These are phyloP conservation scores for Alouatta palliata DNA, from an alignment of 2,113 vertebrate genomes.

Conservation along the genomic window DNA sequence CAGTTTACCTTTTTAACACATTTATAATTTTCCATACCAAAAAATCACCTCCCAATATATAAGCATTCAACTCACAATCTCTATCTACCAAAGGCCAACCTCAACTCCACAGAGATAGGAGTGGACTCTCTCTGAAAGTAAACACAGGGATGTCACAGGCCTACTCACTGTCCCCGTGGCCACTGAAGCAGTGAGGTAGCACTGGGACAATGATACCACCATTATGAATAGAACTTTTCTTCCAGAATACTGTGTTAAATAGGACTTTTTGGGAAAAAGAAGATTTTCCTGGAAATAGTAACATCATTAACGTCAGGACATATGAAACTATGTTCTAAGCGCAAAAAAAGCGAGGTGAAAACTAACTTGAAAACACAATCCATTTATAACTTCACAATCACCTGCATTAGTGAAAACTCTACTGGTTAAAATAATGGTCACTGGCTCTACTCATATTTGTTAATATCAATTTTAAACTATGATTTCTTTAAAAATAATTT, in stretches of 20 bases:
- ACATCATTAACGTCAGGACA: not conserved
- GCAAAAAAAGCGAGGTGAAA: not conserved
- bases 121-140: not conserved
- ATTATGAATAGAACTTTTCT: not conserved
- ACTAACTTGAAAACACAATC: conserved; percentile 26
- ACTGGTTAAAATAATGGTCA: not conserved
- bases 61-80: conserved; percentile 20
- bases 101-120: not conserved
- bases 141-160: not conserved
- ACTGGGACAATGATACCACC: not conserved
- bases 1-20: not conserved
- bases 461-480: conserved; percentile 7
- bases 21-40: conserved; percentile 22
- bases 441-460: not conserved
- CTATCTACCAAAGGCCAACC: not conserved
- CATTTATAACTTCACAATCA: conserved; percentile 23
- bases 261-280: not conserved
- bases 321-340: conserved; percentile 2
- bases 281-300: not conserved
- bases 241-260: not conserved
- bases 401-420: not conserved
- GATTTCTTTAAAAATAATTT: not conserved
- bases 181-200: not conserved
- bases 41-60: not conserved
- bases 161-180: not conserved